Percentiles rank a stretch among this genome's conserved stretches.
Evolutionary conservation across 1,140 invertebrate species (phyloP).

Genomic region (Drosophila ercepeae): DNA sequence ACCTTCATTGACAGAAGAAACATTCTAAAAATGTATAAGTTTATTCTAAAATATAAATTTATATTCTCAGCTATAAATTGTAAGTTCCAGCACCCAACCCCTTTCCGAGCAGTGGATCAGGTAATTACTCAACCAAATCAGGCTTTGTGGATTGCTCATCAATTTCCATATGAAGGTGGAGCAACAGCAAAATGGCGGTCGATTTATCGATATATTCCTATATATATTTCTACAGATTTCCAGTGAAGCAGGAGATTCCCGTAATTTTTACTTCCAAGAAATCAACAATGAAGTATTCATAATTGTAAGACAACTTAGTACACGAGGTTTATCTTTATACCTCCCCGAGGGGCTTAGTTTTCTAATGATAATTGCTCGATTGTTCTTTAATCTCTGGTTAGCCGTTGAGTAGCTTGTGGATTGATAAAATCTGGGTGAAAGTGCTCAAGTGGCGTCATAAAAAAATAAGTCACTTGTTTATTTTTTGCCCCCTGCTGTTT

Average conservation of each 20-base stretch:
- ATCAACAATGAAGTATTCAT: slow-evolving; percentile 7
- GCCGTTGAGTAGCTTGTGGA: slow-evolving; percentile 15
- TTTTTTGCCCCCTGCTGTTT: not conserved
- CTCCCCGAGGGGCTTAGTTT: not conserved
- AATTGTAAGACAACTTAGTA: not conserved
- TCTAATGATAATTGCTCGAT: slow-evolving; percentile 39
- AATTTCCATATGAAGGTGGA: slow-evolving; percentile 34
- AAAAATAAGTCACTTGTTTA: slow-evolving; percentile 31
- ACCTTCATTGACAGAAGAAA: too few species aligned
- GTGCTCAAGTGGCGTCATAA: slow-evolving; percentile 35
- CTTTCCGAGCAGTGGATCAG: slow-evolving; percentile 17
- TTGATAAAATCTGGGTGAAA: slow-evolving; percentile 51
- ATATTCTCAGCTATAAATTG: too few species aligned
- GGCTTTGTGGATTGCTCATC: slow-evolving; percentile 43
- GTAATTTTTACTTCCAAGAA: slow-evolving; percentile 27
- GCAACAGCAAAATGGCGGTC: slow-evolving; percentile 25
- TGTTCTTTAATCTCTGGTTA: slow-evolving; percentile 28
- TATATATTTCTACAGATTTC: not conserved
- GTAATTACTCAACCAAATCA: slow-evolving; percentile 61
- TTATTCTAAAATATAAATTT: too few species aligned
- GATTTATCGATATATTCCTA: slow-evolving; percentile 14
- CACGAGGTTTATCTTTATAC: not conserved
- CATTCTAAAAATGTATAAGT: too few species aligned
- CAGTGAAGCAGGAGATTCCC: not conserved
- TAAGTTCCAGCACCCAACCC: too few species aligned